Percentiles rank a stretch among this genome's conserved stretches.
These are phyloP conservation scores for Glossophaga mutica DNA, from an alignment of 2,797 vertebrate genomes.

Conservation along the genomic window DNA sequence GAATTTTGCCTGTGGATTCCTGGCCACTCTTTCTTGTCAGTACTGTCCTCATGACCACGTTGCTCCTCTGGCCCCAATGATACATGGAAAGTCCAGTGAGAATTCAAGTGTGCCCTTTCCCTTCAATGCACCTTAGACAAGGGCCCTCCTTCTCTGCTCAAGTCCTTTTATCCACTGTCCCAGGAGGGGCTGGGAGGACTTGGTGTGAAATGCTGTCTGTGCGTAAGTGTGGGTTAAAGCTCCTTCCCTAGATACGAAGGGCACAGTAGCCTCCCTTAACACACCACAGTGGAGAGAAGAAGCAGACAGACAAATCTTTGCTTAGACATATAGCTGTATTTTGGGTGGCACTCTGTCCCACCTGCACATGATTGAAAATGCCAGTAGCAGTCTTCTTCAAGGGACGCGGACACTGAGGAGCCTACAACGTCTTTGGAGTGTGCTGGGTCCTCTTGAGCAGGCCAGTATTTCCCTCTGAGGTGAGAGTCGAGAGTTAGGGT, in stretches of 20 bases:
- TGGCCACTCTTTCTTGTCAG: neutral
- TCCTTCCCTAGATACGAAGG: neutral
- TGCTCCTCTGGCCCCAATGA: neutral
- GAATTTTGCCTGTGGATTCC: neutral
- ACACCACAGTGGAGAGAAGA: neutral
- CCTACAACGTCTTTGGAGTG: neutral
- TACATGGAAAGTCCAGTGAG: neutral
- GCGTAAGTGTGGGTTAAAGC: neutral
- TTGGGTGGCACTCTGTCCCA: neutral
- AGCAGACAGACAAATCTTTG: neutral
- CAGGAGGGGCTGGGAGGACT: neutral
- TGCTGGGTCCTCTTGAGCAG: neutral
- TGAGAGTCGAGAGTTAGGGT: neutral
- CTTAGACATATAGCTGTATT: constrained; percentile 42
- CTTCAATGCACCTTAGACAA: neutral
- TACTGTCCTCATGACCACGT: neutral
- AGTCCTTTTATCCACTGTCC: neutral
- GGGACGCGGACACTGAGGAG: neutral
- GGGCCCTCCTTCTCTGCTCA: neutral
- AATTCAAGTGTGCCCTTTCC: neutral
- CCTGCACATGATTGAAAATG: neutral
- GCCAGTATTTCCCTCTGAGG: neutral
- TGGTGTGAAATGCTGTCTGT: neutral
- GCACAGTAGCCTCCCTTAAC: neutral
- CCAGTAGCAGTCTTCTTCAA: neutral